Percentiles rank a stretch among this genome's conserved stretches.
Evolutionary conservation across 2,113 vertebrate genomes (phyloP).

Genomic region (Cinclus mexicanus): DNA sequence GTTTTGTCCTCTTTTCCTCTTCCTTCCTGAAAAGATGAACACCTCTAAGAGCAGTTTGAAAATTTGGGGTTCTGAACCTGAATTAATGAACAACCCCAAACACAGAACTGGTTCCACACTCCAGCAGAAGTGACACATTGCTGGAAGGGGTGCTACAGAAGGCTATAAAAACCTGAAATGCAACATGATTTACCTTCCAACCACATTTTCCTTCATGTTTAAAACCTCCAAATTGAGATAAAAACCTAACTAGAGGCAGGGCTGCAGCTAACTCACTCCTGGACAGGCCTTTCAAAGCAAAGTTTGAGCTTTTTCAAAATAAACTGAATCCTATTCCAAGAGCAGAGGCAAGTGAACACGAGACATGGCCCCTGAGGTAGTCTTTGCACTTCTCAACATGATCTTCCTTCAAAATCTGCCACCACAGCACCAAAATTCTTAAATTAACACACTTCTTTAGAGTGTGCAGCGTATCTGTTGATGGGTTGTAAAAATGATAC

Average conservation of each 20-base stretch:
- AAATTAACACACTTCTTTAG: background rate
- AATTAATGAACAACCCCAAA: background rate
- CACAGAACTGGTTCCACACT: rapidly evolving
- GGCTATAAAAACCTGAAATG: background rate
- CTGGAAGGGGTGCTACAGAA: background rate
- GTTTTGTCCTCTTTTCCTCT: rapidly evolving
- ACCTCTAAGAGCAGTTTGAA: background rate
- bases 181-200: background rate
- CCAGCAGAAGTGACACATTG: background rate
- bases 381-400: background rate
- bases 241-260: background rate
- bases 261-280: background rate
- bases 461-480: background rate
- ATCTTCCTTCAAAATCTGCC: background rate
- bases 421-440: background rate
- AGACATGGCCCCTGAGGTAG: rapidly evolving
- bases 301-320: background rate
- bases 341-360: background rate
- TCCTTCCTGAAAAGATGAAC: background rate
- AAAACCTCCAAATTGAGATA: background rate
- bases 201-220: background rate
- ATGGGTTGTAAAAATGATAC: background rate
- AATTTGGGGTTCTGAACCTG: background rate
- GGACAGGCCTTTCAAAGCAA: background rate
- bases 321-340: background rate